phyloP scores from a whole-genome alignment of 2,888 invertebrate species.

The Zygothrica quintamaculata region DNA sequence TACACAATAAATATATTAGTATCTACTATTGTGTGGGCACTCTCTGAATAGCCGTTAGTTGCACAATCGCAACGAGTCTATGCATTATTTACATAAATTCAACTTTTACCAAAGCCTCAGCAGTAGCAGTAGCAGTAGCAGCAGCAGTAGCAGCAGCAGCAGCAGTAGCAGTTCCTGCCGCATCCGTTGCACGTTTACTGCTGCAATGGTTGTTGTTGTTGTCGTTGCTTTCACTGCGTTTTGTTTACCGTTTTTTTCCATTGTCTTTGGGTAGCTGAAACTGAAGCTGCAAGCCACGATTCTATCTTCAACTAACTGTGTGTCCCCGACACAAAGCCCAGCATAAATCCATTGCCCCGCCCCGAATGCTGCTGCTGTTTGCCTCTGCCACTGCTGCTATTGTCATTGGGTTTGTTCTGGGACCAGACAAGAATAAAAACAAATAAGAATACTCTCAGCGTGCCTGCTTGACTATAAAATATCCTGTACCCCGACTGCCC shows the following conservation, averaged over 20 bases:
- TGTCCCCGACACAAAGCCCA: constrained; percentile 46
- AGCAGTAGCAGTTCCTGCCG: constrained; percentile 7
- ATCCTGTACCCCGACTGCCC: background rate
- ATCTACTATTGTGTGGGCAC: background rate
- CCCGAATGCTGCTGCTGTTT: constrained; percentile 12
- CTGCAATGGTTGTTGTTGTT: constrained; percentile 3
- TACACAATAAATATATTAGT: background rate
- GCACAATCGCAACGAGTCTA: constrained; percentile 2
- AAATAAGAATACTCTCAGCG: background rate
- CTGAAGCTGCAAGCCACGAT: constrained; percentile 11
- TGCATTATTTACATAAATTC: constrained; percentile 34
- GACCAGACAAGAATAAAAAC: constrained; percentile 34
- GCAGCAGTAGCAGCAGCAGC: constrained; percentile 4
- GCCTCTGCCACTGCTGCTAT: constrained; percentile 37
- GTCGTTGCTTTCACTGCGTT: constrained; percentile 14
- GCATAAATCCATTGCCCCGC: constrained; percentile 49
- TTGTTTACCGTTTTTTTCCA: constrained; percentile 10
- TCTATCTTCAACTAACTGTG: constrained; percentile 32
- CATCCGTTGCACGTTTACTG: constrained; percentile 6
- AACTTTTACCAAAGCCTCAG: constrained; percentile 8
- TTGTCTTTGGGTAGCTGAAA: constrained; percentile 3
- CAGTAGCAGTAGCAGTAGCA: constrained; percentile 1
- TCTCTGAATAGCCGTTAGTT: background rate
- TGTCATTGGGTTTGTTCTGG: constrained; percentile 37
- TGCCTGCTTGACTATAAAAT: background rate